A percentile compares a stretch with the other conserved stretches of the same genome.
phyloP scores from a whole-genome alignment of 2,888 invertebrate species.

The Holacanthella duospinosa region DNA sequence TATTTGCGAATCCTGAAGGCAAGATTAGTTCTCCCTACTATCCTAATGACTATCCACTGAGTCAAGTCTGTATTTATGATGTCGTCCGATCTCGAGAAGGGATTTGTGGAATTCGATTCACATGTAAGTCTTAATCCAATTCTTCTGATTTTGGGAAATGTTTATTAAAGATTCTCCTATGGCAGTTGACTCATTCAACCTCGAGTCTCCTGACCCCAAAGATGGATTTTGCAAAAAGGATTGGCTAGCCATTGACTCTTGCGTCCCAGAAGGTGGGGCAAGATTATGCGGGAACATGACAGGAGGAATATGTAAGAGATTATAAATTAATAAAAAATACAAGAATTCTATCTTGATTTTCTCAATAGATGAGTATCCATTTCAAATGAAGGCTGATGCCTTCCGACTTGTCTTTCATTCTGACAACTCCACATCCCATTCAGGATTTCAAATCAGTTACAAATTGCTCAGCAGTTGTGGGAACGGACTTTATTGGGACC shows the following conservation, averaged over 20 bases:
- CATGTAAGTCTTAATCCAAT: conserved; percentile 33
- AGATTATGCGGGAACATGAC: conserved; percentile 39
- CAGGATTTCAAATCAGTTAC: conserved; percentile 38
- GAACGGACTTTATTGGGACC: conserved; percentile 37
- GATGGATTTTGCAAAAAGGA: conserved; percentile 39
- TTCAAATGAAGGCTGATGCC: conserved; percentile 38
- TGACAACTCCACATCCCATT: conserved; percentile 21
- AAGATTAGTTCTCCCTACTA: conserved; percentile 38
- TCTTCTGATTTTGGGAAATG: too few relatives aligned
- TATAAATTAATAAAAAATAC: not conserved
- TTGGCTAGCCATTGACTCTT: conserved; percentile 39
- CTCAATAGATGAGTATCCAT: conserved; percentile 39
- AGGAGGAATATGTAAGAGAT: conserved; percentile 36
- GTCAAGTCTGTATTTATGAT: conserved; percentile 39
- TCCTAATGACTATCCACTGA: conserved; percentile 36
- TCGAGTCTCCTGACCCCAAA: conserved; percentile 31
- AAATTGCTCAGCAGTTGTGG: conserved; percentile 34
- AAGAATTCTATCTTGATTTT: not conserved
- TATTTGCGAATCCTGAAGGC: conserved; percentile 35
- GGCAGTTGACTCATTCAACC: conserved; percentile 38
- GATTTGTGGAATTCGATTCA: conserved; percentile 38
- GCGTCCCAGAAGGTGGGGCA: conserved; percentile 40
- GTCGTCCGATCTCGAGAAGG: conserved; percentile 31
- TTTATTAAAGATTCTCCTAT: too few relatives aligned
- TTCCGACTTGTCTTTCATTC: conserved; percentile 39